Conservation (phyloP, 2,888 invertebrate genomes). For the Capitulum mitella region DNA sequence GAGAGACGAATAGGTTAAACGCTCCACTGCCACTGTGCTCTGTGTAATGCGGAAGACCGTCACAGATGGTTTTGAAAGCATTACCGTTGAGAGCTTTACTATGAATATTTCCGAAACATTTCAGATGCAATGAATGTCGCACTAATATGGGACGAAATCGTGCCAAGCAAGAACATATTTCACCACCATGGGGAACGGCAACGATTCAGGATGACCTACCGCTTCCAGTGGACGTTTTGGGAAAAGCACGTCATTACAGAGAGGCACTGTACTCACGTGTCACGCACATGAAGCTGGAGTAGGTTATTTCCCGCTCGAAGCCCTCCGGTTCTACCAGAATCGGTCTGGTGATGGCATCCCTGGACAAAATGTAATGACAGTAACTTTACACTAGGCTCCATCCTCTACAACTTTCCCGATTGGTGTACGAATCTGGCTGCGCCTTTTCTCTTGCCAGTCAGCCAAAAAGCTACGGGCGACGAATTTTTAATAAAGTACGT, state of each 20-base stretch:
- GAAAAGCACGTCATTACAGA: not conserved
- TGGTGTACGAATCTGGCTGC: too few relatives aligned
- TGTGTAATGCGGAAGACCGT: too few relatives aligned
- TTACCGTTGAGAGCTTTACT: too few relatives aligned
- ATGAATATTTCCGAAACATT: not conserved
- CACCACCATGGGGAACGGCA: not conserved
- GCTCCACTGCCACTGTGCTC: too few relatives aligned
- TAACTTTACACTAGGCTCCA: too few relatives aligned
- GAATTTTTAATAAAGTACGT: too few relatives aligned
- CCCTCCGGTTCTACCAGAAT: conserved; percentile 64
- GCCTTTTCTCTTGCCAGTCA: too few relatives aligned
- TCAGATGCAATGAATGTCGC: not conserved
- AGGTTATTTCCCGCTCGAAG: conserved; percentile 55
- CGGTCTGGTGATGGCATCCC: conserved; percentile 57
- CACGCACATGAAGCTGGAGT: conserved; percentile 60
- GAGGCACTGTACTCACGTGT: conserved; percentile 46
- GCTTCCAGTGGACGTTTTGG: not conserved
- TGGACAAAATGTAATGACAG: too few relatives aligned
- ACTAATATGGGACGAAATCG: not conserved
- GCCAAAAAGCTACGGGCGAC: too few relatives aligned
- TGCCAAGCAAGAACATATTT: not conserved
- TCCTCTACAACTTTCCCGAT: too few relatives aligned
- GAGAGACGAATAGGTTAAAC: too few relatives aligned
- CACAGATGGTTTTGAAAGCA: too few relatives aligned
- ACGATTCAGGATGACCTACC: not conserved